Evolutionary conservation across 2,888 invertebrate genomes (phyloP).

Genomic region (Adelognathus sp.): DNA sequence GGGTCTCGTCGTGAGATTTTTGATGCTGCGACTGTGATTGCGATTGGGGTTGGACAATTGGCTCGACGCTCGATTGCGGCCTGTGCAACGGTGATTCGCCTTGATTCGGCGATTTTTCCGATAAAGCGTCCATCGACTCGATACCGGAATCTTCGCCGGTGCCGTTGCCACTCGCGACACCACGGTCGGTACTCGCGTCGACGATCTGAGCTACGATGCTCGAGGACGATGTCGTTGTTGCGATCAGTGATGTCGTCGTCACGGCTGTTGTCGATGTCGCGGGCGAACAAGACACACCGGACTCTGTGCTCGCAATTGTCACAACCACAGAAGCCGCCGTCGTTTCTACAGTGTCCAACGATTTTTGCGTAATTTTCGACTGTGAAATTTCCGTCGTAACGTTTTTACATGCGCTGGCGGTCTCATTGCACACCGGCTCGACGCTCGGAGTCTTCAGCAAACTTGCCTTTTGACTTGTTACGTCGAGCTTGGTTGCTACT

Average conservation of each 20-base stretch:
- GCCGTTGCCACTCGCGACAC: slow-evolving; percentile 67
- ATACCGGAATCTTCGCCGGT: slow-evolving; percentile 94
- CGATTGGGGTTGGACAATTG: slow-evolving; percentile 54
- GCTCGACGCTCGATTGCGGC: slow-evolving; percentile 80
- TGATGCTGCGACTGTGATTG: slow-evolving; percentile 35
- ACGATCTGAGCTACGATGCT: slow-evolving; percentile 60
- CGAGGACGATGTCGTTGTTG: background rate
- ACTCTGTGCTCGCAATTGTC: no score
- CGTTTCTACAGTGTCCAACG: no score
- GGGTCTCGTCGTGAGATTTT: slow-evolving; percentile 47
- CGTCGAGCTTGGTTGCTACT: slow-evolving; percentile 65
- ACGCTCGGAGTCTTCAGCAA: slow-evolving; percentile 70
- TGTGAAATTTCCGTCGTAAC: slow-evolving; percentile 81
- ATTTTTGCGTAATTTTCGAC: slow-evolving; percentile 84
- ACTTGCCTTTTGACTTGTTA: slow-evolving; percentile 72
- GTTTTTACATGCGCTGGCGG: slow-evolving; percentile 64
- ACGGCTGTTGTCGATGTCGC: background rate
- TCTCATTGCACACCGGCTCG: slow-evolving; percentile 61
- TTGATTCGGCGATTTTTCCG: slow-evolving; percentile 95
- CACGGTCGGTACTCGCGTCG: slow-evolving; percentile 70
- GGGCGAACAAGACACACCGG: slow-evolving; percentile 63
- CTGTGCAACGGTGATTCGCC: slow-evolving; percentile 86
- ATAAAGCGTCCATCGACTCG: slow-evolving; percentile 96
- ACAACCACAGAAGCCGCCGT: no score
- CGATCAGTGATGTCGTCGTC: background rate